A percentile compares a stretch with the other conserved stretches of the same genome.
These are phyloP conservation scores for Avahi laniger DNA, from an alignment of 2,797 vertebrate genomes.

Conservation along the genomic window DNA sequence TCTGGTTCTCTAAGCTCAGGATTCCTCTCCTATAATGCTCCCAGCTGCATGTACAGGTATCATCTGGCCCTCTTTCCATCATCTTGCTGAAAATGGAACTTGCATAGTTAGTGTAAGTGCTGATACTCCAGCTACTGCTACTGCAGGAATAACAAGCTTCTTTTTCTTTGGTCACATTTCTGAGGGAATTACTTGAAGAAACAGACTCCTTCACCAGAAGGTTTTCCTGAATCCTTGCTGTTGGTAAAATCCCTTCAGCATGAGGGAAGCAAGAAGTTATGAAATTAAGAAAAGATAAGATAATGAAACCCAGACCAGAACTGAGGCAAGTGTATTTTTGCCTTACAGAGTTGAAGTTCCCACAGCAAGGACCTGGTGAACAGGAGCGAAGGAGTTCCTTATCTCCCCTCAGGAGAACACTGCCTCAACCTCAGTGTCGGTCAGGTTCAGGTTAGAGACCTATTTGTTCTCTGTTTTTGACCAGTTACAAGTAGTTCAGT, in stretches of 20 bases:
- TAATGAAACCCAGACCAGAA: neutral
- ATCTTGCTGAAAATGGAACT: neutral
- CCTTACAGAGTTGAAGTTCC: neutral
- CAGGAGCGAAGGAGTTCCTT: neutral
- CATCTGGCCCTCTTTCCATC: neutral
- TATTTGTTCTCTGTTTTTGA: neutral
- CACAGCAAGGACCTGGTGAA: neutral
- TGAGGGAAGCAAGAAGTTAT: neutral
- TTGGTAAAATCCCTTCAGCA: neutral
- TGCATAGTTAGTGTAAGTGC: neutral
- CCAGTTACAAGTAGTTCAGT: neutral
- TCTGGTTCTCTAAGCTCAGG: neutral
- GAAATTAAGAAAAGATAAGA: neutral
- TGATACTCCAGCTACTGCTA: neutral
- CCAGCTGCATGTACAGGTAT: neutral
- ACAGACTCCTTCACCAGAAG: neutral
- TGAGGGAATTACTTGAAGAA: neutral
- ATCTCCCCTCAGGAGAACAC: neutral
- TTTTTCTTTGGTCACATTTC: neutral
- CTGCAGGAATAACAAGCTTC: neutral
- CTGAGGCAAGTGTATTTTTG: neutral
- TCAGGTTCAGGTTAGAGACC: neutral
- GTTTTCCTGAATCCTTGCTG: neutral
- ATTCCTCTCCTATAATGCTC: neutral
- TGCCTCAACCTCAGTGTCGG: accelerated